A percentile compares a stretch with the other conserved stretches of the same genome.
Conservation (phyloP, 1,140 invertebrate species). For the Drosophila bocqueti region DNA sequence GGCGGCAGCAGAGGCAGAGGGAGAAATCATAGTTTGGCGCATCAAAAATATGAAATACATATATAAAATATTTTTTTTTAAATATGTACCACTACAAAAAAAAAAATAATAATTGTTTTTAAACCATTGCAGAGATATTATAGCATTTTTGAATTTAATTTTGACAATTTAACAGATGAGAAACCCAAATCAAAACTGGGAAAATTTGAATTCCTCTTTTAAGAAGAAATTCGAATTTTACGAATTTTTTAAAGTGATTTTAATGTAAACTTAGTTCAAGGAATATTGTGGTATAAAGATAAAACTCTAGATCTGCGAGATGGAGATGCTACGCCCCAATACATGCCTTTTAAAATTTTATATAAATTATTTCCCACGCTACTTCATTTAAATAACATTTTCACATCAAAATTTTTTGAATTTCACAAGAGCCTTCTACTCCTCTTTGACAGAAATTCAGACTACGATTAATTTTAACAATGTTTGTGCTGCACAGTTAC, state of each 20-base stretch:
- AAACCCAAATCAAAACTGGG: not conserved
- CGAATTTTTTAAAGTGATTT: too few species aligned
- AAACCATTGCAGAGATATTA: not conserved
- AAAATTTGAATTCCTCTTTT: not conserved
- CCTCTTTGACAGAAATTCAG: not conserved
- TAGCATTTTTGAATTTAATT: not conserved
- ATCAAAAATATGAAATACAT: not conserved
- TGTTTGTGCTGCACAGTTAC: not conserved
- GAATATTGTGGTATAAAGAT: too few species aligned
- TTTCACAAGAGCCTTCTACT: not conserved
- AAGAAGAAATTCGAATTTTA: too few species aligned
- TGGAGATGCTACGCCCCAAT: too few species aligned
- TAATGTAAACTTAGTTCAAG: too few species aligned
- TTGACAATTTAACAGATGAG: not conserved
- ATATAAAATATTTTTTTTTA: not conserved
- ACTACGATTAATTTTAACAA: not conserved
- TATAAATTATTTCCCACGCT: too few species aligned
- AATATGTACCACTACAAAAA: not conserved
- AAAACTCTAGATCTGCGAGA: too few species aligned
- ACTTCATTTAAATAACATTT: too few species aligned
- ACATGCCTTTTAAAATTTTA: too few species aligned
- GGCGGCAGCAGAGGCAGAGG: slow-evolving; percentile 17
- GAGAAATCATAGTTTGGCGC: not conserved
- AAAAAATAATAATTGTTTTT: not conserved
- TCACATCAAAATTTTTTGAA: not conserved